A percentile compares a stretch with the other conserved stretches of the same genome.
phyloP scores from a whole-genome alignment of 2,113 vertebrate genomes.

The Megaleporinus macrocephalus region DNA sequence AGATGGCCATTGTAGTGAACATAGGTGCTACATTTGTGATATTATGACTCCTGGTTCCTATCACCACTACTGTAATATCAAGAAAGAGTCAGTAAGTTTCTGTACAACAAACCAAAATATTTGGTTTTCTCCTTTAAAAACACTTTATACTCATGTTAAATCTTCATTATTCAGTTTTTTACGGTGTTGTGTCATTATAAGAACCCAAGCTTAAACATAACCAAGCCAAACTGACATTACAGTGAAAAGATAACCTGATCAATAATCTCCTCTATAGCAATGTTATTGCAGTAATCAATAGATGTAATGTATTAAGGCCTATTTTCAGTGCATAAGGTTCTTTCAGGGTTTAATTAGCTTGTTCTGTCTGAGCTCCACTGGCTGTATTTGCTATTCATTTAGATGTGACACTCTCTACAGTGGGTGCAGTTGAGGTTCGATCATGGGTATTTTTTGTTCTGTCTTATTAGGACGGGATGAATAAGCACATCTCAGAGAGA shows the following conservation, averaged over 20 bases:
- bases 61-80: too few relatives aligned
- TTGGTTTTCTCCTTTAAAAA: too few relatives aligned
- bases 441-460: constrained; percentile 25
- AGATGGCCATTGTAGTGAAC: too few relatives aligned
- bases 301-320: too few relatives aligned
- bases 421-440: constrained; percentile 2
- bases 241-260: not conserved
- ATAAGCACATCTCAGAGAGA: constrained; percentile 11
- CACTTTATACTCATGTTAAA: too few relatives aligned
- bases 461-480: constrained; percentile 24
- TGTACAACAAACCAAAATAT: too few relatives aligned
- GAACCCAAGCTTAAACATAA: not conserved
- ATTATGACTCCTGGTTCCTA: too few relatives aligned
- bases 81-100: too few relatives aligned
- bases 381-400: constrained; percentile 1
- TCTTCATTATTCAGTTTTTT: too few relatives aligned
- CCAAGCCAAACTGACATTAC: not conserved
- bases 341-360: not conserved
- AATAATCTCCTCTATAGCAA: too few relatives aligned
- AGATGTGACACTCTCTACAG: constrained; percentile 10
- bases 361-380: not conserved
- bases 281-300: too few relatives aligned
- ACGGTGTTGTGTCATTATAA: not conserved
- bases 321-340: not conserved
- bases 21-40: too few relatives aligned